Base-by-base conservation (phyloP, 1,140 invertebrate species). In the Gryon sp. region DNA sequence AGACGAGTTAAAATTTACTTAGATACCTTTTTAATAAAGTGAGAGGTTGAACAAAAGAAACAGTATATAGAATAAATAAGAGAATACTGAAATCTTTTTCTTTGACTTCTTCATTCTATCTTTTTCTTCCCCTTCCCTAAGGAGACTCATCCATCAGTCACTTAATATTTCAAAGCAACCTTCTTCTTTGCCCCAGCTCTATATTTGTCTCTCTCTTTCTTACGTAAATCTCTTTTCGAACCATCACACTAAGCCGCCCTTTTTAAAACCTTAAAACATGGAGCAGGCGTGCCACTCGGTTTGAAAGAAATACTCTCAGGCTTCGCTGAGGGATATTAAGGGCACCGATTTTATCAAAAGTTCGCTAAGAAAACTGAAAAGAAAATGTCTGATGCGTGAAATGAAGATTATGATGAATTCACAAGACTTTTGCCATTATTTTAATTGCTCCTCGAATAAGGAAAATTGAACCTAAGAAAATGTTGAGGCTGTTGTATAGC, bases 91-190 rank as follows among this genome's bases (percentile, higher is more conserved):
- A 78, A 78, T 78, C 69, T 73, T 78, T 78, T 69, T 73, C 63
- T 73, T 80, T 69, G 63, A 74, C 59, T 74, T 55, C 18, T 65
- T 65, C 63, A 59, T 55, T 55, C 53, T 66, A 66, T 81, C 74
- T 72, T 76, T 79, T 46, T 78, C 30, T 72, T 63, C 63, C 65
- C 53, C 75, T 74, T 52, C 75, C 80, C 84, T 79, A 72, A 78
- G 80, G 82, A 86, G 81, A 65, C 84, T 84, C 85, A 87, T 87
- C 86, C 86, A 87, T 87, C 86, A 86, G 86, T 85, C 84, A 86
- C 85, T 87, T 84, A 87, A 87, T 87, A 87, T 86, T 87, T 87
- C 83, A 87, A 85, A 86, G 82, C 77, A 80, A 69, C 77, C 57
- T 73, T 74, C 75, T 52, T 76, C 59, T 74, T 72, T 65, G 26